These are phyloP conservation scores for Uropetala carovei DNA, from an alignment of 2,888 invertebrate genomes.

Conservation along the genomic window DNA sequence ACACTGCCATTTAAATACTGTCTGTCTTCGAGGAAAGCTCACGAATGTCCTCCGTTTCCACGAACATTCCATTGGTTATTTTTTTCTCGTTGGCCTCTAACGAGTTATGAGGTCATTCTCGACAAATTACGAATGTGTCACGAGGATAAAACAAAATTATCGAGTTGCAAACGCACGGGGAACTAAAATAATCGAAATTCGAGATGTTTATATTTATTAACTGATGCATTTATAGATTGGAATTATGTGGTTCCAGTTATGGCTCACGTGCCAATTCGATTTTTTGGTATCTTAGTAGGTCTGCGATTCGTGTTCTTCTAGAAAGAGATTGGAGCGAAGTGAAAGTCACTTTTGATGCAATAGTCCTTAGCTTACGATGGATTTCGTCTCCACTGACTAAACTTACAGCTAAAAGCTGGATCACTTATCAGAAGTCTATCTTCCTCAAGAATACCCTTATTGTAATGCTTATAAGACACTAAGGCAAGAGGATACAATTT, in stretches of 20 bases:
- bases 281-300: not conserved
- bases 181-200: too few species aligned
- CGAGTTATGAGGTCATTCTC: too few species aligned
- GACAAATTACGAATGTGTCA: too few species aligned
- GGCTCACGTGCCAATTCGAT: too few species aligned
- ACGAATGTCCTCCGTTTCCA: constrained; percentile 5
- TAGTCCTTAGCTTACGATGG: not conserved
- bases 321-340: not conserved
- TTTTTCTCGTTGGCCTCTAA: not conserved
- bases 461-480: too few species aligned
- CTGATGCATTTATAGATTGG: too few species aligned
- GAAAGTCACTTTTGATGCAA: not conserved
- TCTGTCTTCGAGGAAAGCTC: not conserved
- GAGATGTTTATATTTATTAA: too few species aligned
- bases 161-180: too few species aligned
- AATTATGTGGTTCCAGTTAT: too few species aligned
- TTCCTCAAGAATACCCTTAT: not conserved
- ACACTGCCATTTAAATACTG: not conserved
- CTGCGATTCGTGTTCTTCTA: not conserved
- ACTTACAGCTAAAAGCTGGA: not conserved
- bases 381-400: not conserved
- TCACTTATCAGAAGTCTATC: not conserved
- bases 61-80: not conserved
- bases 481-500: too few species aligned
- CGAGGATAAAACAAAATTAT: too few species aligned